These are phyloP conservation scores for Sphenodon punctatus DNA, from an alignment of 2,797 vertebrate genomes.

Conservation along the genomic window DNA sequence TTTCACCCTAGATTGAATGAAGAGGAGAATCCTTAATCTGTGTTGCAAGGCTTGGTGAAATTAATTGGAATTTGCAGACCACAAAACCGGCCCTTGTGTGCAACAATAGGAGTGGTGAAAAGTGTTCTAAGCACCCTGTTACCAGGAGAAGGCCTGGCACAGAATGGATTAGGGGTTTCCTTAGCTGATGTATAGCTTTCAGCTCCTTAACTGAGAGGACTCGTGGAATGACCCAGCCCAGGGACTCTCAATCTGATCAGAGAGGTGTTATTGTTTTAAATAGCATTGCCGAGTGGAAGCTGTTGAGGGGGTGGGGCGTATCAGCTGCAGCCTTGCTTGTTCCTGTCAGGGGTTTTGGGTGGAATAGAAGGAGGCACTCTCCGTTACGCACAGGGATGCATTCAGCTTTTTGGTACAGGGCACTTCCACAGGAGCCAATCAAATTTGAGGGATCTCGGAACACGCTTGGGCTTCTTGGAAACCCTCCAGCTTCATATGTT, in stretches of 20 bases:
- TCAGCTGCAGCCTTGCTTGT: background rate
- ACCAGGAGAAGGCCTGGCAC: background rate
- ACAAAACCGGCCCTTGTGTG: accelerated
- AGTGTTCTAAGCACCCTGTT: background rate
- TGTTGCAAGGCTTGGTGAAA: background rate
- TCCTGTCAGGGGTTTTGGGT: no score
- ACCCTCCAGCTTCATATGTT: no score
- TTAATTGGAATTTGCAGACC: constrained; percentile 8
- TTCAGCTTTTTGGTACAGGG: background rate
- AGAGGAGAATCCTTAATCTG: background rate
- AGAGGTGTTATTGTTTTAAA: background rate
- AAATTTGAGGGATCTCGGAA: no score
- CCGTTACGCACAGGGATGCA: background rate
- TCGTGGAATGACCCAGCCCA: background rate
- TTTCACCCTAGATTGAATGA: no score
- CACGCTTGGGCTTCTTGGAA: no score
- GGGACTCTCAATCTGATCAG: background rate
- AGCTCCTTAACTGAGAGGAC: background rate
- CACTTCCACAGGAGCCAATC: no score
- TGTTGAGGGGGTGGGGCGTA: background rate
- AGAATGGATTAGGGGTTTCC: background rate
- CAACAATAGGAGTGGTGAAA: background rate
- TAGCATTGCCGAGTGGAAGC: background rate
- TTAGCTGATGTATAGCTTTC: background rate
- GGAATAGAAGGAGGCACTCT: background rate